Base-by-base conservation (phyloP, 2,113 vertebrate genomes). In the Spermophilus dauricus region DNA sequence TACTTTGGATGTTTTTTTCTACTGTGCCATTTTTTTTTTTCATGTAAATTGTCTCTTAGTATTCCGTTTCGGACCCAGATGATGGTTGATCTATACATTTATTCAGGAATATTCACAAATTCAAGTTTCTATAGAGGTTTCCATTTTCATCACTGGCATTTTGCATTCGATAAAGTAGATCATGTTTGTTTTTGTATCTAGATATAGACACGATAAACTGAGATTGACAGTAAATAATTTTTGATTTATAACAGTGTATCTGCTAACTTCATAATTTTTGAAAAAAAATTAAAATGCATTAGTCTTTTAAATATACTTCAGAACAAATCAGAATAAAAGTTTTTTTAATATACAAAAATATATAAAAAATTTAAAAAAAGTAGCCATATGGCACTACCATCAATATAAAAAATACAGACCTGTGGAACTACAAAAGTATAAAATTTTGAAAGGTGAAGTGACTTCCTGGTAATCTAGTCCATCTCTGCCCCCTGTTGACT, bases 1-100 rank as follows among this genome's bases (percentile, higher is more conserved):
- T 92, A 90, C 90, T 7, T 76, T 87, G 7, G 56, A 65, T 63
- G 4, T 98, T 87, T 95, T 87, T 87, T 87, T 95, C 56, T 42
- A 26, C 37, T 76, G 8, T 26, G 34, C 75, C 69, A 1, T 94
- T 97, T 98, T 78, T 97, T 98, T 78, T 97, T 63, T 86, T 97
- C 78, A 26, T 83, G 96, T 87, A 94, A 97, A 63, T 93, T 82
- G 65, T 96, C 93, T 58, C 69, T 97, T 95, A n/a, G 34, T 61
- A 86, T 93, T 69, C 75, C 81, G 20, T 89, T 92, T 97, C 48
- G 86, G 73, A 94, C 86, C 28, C 91, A 77, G 6, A 88, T 76
- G 63, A 67, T 69, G 97, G 12, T 17, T 75, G 24, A 30, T 51
- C 63, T 94, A 39, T 78, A 83, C 9, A 4, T 97, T 89, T 45